A percentile compares a stretch with the other conserved stretches of the same genome.
phyloP scores from a whole-genome alignment of 2,113 vertebrate species.

The Pygoscelis adeliae region DNA sequence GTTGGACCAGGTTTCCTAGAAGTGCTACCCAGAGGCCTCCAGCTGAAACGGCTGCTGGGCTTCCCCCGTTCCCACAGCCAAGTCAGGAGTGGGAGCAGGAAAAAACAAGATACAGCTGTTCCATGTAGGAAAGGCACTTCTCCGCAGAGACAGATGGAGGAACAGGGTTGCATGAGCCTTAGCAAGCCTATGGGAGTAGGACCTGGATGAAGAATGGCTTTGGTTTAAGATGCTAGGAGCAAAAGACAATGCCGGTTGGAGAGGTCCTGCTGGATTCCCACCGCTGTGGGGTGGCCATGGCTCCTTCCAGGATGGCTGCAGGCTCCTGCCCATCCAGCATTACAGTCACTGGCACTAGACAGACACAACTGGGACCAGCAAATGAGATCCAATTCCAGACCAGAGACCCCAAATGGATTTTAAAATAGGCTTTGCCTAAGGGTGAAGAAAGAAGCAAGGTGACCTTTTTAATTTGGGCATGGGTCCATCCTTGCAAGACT shows the following conservation, averaged over 20 bases:
- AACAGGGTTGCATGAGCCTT: not conserved
- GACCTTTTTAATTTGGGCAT: not conserved
- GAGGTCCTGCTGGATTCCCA: not conserved
- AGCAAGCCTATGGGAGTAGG: not conserved
- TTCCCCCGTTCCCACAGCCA: not conserved
- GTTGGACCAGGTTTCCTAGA: not conserved
- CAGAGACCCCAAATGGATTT: not conserved
- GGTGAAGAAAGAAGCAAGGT: not conserved
- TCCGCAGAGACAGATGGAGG: fast-evolving
- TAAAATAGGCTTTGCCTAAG: not conserved
- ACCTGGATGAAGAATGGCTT: not conserved
- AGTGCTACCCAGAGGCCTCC: not conserved
- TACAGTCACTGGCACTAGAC: not conserved
- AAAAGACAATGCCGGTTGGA: not conserved
- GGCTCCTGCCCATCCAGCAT: not conserved
- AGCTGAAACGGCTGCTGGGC: not conserved
- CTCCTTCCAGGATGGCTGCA: not conserved
- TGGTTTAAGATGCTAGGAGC: not conserved
- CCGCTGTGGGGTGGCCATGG: not conserved
- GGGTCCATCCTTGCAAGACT: not conserved
- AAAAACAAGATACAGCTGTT: not conserved
- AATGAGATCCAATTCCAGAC: not conserved
- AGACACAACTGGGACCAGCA: not conserved
- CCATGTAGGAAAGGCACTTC: not conserved
- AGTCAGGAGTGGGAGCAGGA: not conserved